These are phyloP conservation scores for Drosophila setosimentum DNA, from an alignment of 2,888 invertebrate genomes.

Conservation along the genomic window DNA sequence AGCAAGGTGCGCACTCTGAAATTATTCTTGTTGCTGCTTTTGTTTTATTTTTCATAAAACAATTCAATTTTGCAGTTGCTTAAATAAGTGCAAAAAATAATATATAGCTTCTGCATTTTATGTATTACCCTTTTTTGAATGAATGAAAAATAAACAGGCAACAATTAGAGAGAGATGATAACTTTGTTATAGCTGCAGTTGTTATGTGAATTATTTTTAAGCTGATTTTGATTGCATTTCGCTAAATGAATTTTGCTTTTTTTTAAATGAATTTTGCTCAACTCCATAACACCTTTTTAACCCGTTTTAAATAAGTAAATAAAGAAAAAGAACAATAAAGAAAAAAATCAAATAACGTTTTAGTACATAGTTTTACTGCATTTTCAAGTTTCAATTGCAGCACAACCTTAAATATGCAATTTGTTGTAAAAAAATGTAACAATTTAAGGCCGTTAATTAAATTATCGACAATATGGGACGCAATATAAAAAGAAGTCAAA, in stretches of 20 bases:
- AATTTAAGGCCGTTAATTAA: constrained; percentile 69
- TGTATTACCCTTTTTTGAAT: too few relatives aligned
- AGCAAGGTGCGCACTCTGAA: not conserved
- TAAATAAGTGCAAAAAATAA: not conserved
- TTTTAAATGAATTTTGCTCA: not conserved
- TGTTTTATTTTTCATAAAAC: not conserved
- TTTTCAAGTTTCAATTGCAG: not conserved
- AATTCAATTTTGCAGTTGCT: not conserved
- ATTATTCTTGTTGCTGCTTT: not conserved
- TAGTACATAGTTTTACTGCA: not conserved
- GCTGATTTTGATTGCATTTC: not conserved
- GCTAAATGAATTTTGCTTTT: not conserved
- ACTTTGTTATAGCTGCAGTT: not conserved
- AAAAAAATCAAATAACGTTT: too few relatives aligned
- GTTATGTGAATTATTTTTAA: not conserved
- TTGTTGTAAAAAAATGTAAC: not conserved
- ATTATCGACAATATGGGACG: constrained; percentile 47
- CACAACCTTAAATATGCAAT: not conserved
- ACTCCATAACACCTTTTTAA: not conserved
- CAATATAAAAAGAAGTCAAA: constrained; percentile 77
- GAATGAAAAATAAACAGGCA: too few relatives aligned
- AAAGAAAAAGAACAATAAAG: not conserved
- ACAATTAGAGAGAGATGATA: too few relatives aligned
- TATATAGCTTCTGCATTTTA: not conserved
- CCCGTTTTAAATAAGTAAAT: not conserved